Evolutionary conservation across 2,113 vertebrate genomes (phyloP), one percentile per base, ranked within the genome.

Genomic region (Hiodon tergisus): DNA sequence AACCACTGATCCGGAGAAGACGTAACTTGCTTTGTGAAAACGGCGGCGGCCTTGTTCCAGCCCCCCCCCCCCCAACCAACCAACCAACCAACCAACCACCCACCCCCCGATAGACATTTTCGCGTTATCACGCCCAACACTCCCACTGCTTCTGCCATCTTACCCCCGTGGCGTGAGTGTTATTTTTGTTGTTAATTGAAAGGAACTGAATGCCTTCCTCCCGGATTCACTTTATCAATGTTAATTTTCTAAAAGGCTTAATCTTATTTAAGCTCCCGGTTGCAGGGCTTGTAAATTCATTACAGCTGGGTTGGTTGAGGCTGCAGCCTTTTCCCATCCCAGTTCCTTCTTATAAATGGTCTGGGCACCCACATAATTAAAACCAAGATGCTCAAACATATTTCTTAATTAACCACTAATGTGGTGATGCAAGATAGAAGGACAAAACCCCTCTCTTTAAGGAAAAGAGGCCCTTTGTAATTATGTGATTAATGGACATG

Each of bases 401-500:
- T 91, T 91, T 94, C 91, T 94, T 95, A 95, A 96, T 96, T 94
- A 96, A 94, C 91, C 85, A 60, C 84, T 94, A 94, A 95, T 90
- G 89, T 89, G 93, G 94, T 95, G 92, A 94, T 92, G 85, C 79
- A 85, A 86, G 87, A 88, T 87, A 84, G 79, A 79, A 78, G 81
- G 83, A 81, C 81, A 77, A 81, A 87, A 84, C 79, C 76, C 31
- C 81, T 14, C 70, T 80, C 84, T 88, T 87, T 82, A 84, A 87
- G 83, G 82, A 83, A 86, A 83, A 53, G 76, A 77, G 86, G 88
- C 86, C 85, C 83, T 63, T 86, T 87, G 81, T 91, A 90, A 92
- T 86, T 83, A 87, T 75, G 87, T 92, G 92, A 95, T 94, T 93
- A 92, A 93, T 90, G 87, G 83, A 83, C 87, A 89, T 83, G 85